Evolutionary conservation across 2,113 vertebrate species (phyloP), one percentile per base, ranked within the genome.

Genomic region (Corythaixoides concolor): DNA sequence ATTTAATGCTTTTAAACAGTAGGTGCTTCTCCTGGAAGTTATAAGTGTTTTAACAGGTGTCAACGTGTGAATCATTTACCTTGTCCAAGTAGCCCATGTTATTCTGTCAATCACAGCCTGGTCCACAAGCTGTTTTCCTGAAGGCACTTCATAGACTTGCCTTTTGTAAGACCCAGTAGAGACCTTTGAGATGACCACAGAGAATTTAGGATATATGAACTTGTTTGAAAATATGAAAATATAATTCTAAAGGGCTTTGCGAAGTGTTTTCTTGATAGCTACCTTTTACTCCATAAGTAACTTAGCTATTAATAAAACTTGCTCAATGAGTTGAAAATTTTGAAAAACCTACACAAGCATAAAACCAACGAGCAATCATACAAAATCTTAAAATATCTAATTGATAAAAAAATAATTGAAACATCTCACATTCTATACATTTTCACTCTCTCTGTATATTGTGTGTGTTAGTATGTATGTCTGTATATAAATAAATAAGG

Each of bases 41-140:
- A 23, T 35, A 68, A 33, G 33, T 33, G 32, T 64, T 93, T 39
- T 39, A 84, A 37, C 3, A 80, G 43, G 24, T 59, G 15, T 35
- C 47, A 78, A 41, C 5, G 12, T 0, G 3, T 14, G 37, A 68
- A 70, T 45, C 35, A 39, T 85, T 98, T 98, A 99, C 99, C 99
- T 99, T 59, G 99, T 99, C 99, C 99, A 99, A 14, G 98, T 99
- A 81, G 99, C 99, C 99, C 99, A 99, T 2, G 99, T 99, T 89
- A 99, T 99, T 97, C 99, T 99, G 97, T 99, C 99, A 85, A 99
- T 99, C 74, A 98, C 97, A 80, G 98, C 86, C 96, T 99, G 99
- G 83, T 99, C 99, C 88, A 98, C 96, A 89, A 99, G 98, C 94
- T 98, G 99, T 97, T 99, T 99, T 98, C 99, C 99, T 93, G 98